phyloP scores from a whole-genome alignment of 2,888 invertebrate species.

The Automeris io region DNA sequence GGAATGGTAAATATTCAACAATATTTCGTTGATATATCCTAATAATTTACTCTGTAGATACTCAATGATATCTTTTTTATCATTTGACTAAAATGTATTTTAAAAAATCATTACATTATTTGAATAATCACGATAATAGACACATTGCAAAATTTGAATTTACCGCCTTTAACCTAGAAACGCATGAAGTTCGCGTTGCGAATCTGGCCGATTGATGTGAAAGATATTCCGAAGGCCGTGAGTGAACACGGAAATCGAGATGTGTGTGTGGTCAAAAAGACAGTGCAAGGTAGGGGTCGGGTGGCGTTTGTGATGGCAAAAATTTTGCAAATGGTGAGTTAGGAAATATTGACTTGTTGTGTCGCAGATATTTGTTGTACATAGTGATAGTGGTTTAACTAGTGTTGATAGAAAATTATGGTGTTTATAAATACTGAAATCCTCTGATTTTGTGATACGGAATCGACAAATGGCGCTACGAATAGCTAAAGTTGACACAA shows the following conservation, averaged over 20 bases:
- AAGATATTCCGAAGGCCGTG: constrained; percentile 82
- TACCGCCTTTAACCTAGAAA: constrained; percentile 60
- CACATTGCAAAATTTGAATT: constrained; percentile 59
- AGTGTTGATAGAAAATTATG: constrained; percentile 54
- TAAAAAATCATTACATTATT: neutral
- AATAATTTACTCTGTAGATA: neutral
- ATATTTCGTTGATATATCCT: neutral
- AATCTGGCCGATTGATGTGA: constrained; percentile 80
- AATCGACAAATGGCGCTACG: constrained; percentile 77
- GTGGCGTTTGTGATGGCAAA: constrained; percentile 88
- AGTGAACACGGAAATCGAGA: constrained; percentile 79
- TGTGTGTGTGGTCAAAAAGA: constrained; percentile 80
- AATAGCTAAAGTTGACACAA: constrained; percentile 76
- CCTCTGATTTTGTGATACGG: constrained; percentile 67
- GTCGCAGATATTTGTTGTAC: constrained; percentile 45
- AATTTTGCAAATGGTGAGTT: constrained; percentile 87
- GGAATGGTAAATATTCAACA: constrained; percentile 16
- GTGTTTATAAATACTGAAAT: constrained; percentile 64
- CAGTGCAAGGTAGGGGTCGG: constrained; percentile 87
- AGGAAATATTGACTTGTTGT: constrained; percentile 67
- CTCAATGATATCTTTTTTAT: neutral
- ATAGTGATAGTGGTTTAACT: constrained; percentile 61
- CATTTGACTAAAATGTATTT: neutral
- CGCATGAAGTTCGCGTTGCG: constrained; percentile 77
- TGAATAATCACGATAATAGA: neutral